A percentile compares a stretch with the other conserved stretches of the same genome.
Conservation (phyloP, 2,888 invertebrate genomes). For the Conistra vaccinii region DNA sequence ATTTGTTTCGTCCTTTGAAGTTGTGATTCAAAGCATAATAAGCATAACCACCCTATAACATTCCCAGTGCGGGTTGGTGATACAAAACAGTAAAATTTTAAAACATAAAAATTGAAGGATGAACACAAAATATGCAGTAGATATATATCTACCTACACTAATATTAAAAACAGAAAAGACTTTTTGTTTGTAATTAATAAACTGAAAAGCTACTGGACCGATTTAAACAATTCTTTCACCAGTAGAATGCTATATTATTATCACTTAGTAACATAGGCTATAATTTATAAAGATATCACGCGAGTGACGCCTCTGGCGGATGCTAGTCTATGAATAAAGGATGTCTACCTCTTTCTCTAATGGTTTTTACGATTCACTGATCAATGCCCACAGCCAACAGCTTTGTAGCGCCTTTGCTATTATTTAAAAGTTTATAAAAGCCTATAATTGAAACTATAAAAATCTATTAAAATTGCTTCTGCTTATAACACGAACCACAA, state of each 20-base stretch:
- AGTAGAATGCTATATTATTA: too few relatives aligned
- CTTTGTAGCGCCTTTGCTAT: background rate
- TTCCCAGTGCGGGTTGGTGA: background rate
- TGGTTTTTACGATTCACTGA: background rate
- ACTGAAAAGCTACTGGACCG: too few relatives aligned
- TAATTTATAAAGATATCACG: too few relatives aligned
- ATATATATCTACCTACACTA: background rate
- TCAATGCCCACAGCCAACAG: background rate
- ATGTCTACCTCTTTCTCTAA: background rate
- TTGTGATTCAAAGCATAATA: background rate
- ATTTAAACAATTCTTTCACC: too few relatives aligned
- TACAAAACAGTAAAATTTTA: too few relatives aligned
- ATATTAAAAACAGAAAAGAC: too few relatives aligned
- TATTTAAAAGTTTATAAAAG: background rate
- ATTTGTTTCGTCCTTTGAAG: too few relatives aligned
- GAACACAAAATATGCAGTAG: background rate
- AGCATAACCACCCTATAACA: background rate
- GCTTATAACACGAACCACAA: slow-evolving; percentile 49
- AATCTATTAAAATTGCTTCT: slow-evolving; percentile 63
- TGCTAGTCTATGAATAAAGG: background rate
- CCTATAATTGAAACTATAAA: background rate
- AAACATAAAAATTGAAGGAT: background rate
- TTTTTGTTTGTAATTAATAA: too few relatives aligned
- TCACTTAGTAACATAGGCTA: too few relatives aligned
- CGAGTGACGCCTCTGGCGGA: too few relatives aligned